These are phyloP conservation scores for Epistrophe grossulariae DNA, from an alignment of 2,888 invertebrate genomes.

Conservation along the genomic window DNA sequence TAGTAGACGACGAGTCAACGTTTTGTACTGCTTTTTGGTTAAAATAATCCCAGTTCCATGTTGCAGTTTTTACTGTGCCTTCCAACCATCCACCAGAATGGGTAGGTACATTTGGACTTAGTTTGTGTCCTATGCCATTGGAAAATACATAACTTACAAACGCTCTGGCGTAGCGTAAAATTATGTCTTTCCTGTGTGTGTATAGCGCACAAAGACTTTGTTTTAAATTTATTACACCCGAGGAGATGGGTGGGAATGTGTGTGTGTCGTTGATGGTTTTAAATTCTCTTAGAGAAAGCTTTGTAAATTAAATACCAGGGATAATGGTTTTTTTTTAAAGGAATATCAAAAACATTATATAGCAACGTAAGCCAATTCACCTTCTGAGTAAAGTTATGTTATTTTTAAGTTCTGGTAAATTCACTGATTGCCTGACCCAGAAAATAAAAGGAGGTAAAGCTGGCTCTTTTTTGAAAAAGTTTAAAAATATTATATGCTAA, in stretches of 20 bases:
- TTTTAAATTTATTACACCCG: constrained; percentile 51
- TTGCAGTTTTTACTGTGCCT: neutral
- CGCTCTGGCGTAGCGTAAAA: constrained; percentile 60
- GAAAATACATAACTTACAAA: constrained; percentile 60
- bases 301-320: neutral
- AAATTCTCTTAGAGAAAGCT: constrained; percentile 10
- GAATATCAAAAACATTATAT: neutral
- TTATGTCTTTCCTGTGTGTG: constrained; percentile 61
- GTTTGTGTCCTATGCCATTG: constrained; percentile 56
- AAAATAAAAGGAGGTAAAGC: too few species aligned
- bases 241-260: neutral
- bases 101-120: constrained; percentile 39
- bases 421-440: too few species aligned
- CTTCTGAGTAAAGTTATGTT: too few species aligned
- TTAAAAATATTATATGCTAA: too few species aligned
- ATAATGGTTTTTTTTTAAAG: constrained; percentile 4
- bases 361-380: neutral
- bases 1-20: constrained; percentile 27
- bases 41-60: constrained; percentile 32
- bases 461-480: too few species aligned
- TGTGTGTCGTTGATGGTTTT: constrained; percentile 24
- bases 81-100: neutral
- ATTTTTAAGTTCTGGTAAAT: too few species aligned
- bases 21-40: constrained; percentile 44
- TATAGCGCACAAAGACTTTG: constrained; percentile 41